Base-by-base conservation (phyloP, 2,888 invertebrate genomes). In the Leptinotarsa haldemani region DNA sequence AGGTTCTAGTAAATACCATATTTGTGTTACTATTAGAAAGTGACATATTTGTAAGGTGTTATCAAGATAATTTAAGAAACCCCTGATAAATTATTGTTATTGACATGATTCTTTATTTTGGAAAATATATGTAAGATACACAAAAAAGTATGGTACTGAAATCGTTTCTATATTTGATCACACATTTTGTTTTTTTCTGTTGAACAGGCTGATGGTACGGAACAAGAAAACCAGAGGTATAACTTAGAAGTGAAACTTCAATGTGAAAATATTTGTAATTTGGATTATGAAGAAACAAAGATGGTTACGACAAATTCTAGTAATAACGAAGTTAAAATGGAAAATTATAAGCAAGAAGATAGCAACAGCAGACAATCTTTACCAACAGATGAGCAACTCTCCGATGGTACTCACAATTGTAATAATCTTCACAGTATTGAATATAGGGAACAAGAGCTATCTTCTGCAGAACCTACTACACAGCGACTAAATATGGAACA, bases 221-320 rank as follows among this genome's bases (percentile, higher is more conserved):
- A 56, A 4, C 52, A 20, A 53, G 65, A 65, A 53, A 52, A 15
- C 52, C 65, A 63, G 47, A 65, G 70, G 40, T 70, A 46, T 65
- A 46, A 48, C 52, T 53, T 65, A 53, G 56, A 52, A 15, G 63
- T 63, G 22, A 50, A 68, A 56, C 52, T 68, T 46, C 18, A 56
- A 12, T 46, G 56, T 18, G 53, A 18, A 56, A 56, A 73, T 48
- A 74, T 77, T 18, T 69, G 68, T 48, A 71, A 58, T 9, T 22
- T 73, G 47, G 73, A 74, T 15, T 74, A 72, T 66, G 77, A 75
- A 56, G 69, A 74, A 50, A 13, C 53, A 15, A 75, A 77, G 61
- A 18, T 73, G 12, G 46, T 68, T n/a, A 40, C 67, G 2, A n/a
- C 12, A 2, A 25, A 61, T 16, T n/a, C 61, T 18, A 65, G 46